phyloP scores from a whole-genome alignment of 2,113 vertebrate genomes.

The Sylvia atricapilla region DNA sequence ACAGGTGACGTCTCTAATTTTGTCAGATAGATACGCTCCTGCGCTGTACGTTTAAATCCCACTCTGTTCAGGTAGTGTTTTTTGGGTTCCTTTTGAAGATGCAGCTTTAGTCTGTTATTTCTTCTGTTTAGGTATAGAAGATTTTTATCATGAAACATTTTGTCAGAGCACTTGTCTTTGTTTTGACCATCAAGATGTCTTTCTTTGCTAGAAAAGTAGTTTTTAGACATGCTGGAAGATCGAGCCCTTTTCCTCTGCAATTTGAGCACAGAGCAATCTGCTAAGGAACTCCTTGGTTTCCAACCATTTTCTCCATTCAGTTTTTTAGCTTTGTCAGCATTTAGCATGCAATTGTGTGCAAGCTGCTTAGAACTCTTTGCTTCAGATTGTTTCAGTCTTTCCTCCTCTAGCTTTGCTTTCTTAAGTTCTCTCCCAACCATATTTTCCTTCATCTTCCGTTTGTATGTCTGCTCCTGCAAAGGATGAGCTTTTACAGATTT shows the following conservation, averaged over 20 bases:
- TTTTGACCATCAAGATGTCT: neutral
- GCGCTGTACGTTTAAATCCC: constrained; percentile 61
- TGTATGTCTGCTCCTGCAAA: constrained; percentile 52
- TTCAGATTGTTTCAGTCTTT: neutral
- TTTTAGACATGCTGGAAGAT: constrained; percentile 14
- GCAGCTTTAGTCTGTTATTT: neutral
- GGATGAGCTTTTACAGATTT: constrained; percentile 19
- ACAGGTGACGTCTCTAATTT: constrained; percentile 61
- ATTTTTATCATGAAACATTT: constrained; percentile 49
- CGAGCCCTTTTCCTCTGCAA: constrained; percentile 7
- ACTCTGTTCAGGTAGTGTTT: constrained; percentile 75
- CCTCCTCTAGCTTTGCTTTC: constrained; percentile 11
- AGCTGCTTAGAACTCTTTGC: neutral
- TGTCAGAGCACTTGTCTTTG: constrained; percentile 42
- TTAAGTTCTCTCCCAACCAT: neutral
- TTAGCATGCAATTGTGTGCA: neutral
- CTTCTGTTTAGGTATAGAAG: constrained; percentile 21
- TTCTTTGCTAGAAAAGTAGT: constrained; percentile 17
- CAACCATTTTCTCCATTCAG: neutral
- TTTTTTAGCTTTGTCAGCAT: constrained; percentile 38
- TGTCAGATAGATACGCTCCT: constrained; percentile 71
- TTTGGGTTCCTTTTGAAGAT: constrained; percentile 62
- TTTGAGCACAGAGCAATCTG: constrained; percentile 10
- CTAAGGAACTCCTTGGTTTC: constrained; percentile 18
- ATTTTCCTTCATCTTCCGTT: constrained; percentile 51